Evolutionary conservation across 2,888 invertebrate genomes (phyloP), one percentile per base, ranked within the genome.

Genomic region (Pristionchus exspectatus): DNA sequence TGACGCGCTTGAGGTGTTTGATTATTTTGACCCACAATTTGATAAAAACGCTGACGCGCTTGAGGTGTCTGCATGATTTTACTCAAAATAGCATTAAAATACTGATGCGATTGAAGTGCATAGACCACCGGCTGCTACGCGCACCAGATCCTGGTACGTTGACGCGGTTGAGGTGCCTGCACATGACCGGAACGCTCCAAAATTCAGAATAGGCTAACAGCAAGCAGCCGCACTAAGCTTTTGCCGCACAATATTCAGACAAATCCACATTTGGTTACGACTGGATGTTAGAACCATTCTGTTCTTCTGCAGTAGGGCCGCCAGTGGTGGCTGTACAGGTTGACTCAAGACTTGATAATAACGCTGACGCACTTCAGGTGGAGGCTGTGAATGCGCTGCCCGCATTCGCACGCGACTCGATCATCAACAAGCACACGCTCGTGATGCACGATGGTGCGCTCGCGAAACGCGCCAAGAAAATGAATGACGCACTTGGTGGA

Each of bases 91-190:
- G n/a, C n/a, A n/a, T n/a, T n/a, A n/a, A n/a, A n/a, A n/a, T n/a
- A n/a, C n/a, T n/a, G n/a, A n/a, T n/a, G n/a, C n/a, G n/a, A n/a
- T n/a, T n/a, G n/a, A n/a, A n/a, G n/a, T n/a, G n/a, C n/a, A n/a
- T n/a, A n/a, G n/a, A n/a, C n/a, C 21, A 24, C 44, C 44, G 44
- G 94, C 63, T 94, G 91, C 90, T 91, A 93, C 81, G 85, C 90
- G 24, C 94, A 94, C 90, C 92, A 94, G 81, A 77, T 94, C 74
- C 93, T 92, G 90, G 90, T 88, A 50, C 5, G 44, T 50, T 50
- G 44, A 50, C 44, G 44, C 30, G 74, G 4, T 33, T 74, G 33
- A 16, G 2, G 72, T 2, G 16, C 59, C 59, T 14, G 14, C 18
- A 59, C 9, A 59, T 2, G 59, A 4, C 18, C 59, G 7, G 59